A percentile compares a stretch with the other conserved stretches of the same genome.
Conservation (phyloP, 1,140 invertebrate species). For the Drosophila micromelanica region DNA sequence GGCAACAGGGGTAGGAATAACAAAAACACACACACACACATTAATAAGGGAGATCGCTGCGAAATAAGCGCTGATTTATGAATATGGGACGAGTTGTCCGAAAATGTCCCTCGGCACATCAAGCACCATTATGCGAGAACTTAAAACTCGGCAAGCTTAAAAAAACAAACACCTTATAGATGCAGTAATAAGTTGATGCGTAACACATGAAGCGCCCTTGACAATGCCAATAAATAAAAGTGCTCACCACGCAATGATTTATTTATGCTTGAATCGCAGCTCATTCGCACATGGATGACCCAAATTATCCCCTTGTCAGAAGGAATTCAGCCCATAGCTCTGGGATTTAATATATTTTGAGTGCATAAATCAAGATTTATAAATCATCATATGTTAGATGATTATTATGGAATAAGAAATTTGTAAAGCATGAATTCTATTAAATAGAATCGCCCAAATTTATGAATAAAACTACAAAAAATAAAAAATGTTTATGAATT, state of each 20-base stretch:
- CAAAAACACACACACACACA: constrained; percentile 17
- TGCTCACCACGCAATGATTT: constrained; percentile 18
- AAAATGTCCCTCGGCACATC: constrained; percentile 52
- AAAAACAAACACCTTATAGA: constrained; percentile 4
- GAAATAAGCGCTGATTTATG: constrained; percentile 70
- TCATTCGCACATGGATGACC: constrained; percentile 12
- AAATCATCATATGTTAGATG: no score
- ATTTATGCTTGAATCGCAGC: constrained; percentile 2
- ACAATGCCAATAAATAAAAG: constrained; percentile 6
- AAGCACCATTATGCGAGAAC: constrained; percentile 27
- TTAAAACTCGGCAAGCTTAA: constrained; percentile 7
- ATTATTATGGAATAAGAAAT: no score
- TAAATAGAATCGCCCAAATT: no score
- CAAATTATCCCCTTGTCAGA: constrained; percentile 18
- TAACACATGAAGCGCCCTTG: no score
- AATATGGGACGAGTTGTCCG: constrained; percentile 31
- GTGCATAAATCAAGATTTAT: constrained; percentile 46
- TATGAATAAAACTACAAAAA: no score
- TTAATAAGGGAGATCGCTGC: constrained; percentile 40
- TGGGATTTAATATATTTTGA: constrained; percentile 44
- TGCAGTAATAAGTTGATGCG: not conserved
- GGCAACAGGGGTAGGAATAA: constrained; percentile 45
- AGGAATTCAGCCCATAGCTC: constrained; percentile 7
- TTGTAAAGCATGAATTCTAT: no score
- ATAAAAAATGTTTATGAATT: no score